Percentiles rank a stretch among this genome's conserved stretches.
phyloP scores from a whole-genome alignment of 1,140 invertebrate species.

The Rhopalosiphum padi region DNA sequence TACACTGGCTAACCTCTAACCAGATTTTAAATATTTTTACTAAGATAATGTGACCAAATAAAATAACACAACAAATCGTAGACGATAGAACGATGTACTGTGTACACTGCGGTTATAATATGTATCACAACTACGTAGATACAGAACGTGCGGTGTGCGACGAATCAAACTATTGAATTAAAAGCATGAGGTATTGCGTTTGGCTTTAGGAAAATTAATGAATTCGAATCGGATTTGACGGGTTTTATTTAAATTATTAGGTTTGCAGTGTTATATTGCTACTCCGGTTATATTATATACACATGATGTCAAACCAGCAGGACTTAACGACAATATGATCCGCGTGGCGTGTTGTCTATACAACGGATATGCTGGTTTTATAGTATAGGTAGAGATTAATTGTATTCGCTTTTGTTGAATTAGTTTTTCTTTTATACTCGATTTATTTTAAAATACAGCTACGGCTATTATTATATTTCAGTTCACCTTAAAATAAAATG shows the following conservation, averaged over 20 bases:
- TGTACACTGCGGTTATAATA: background rate
- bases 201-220: background rate
- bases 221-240: background rate
- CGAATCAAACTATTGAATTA: background rate
- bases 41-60: background rate
- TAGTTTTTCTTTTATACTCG: background rate
- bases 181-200: background rate
- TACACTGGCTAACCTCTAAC: background rate
- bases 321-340: background rate
- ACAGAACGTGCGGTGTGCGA: too few relatives aligned
- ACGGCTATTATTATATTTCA: background rate
- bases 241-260: background rate
- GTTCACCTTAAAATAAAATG: background rate
- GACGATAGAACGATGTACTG: background rate
- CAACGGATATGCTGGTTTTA: background rate
- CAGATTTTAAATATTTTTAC: background rate
- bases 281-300: background rate
- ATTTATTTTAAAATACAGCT: background rate
- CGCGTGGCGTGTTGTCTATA: background rate
- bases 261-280: background rate
- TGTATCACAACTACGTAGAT: too few relatives aligned
- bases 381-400: background rate
- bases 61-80: background rate
- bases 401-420: background rate
- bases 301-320: background rate